Percentiles rank a stretch among this genome's conserved stretches.
Conservation (phyloP, 2,113 vertebrate species). For the Microtus ochrogaster region DNA sequence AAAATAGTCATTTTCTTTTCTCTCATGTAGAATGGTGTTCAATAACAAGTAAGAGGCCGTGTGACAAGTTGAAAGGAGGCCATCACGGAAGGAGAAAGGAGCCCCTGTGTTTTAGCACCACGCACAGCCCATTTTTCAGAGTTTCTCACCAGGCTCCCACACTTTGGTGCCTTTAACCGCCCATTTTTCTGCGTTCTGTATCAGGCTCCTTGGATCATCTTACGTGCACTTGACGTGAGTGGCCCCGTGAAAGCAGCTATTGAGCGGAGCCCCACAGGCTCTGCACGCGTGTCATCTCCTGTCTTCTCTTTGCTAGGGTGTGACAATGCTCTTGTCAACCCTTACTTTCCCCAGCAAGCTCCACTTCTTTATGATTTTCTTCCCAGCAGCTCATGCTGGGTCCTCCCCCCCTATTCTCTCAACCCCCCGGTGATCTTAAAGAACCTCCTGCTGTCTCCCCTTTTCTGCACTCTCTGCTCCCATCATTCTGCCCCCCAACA, state of each 20-base stretch:
- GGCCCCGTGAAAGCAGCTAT: neutral
- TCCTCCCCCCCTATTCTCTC: no score
- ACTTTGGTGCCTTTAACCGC: neutral
- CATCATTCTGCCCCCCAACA: neutral
- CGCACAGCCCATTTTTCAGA: neutral
- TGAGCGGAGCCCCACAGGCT: accelerated
- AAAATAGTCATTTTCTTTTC: slow-evolving; percentile 49
- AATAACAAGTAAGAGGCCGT: neutral
- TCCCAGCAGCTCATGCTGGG: neutral
- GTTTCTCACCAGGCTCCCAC: neutral
- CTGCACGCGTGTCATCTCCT: accelerated
- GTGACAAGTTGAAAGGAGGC: neutral
- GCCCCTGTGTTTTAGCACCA: neutral
- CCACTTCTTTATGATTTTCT: neutral
- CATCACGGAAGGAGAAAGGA: neutral
- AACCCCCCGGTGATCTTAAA: neutral
- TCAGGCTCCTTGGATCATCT: neutral
- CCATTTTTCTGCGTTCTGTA: neutral
- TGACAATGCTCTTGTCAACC: neutral
- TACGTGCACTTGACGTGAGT: neutral
- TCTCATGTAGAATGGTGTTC: slow-evolving; percentile 1
- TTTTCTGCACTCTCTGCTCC: neutral
- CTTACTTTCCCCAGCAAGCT: neutral
- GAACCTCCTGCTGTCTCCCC: slow-evolving; percentile 6
- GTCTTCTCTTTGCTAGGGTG: neutral